Evolutionary conservation across 2,797 vertebrate genomes (phyloP).

Genomic region (Podarcis siculus): DNA sequence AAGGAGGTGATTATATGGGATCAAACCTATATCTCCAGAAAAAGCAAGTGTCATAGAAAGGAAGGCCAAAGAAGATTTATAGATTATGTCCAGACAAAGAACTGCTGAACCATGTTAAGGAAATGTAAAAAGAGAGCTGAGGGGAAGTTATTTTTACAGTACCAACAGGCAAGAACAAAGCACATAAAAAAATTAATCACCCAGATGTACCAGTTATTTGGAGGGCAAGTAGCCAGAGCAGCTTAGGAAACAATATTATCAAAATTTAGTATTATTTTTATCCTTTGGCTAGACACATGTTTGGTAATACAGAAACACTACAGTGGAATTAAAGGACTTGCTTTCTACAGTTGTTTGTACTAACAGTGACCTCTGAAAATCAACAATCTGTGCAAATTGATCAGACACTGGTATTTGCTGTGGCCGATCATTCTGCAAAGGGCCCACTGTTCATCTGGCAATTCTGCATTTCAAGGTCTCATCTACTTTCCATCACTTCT

Average conservation of each 20-base stretch:
- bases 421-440: background rate
- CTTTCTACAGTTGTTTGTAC: background rate
- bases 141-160: slow-evolving; percentile 2
- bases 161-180: slow-evolving; percentile 35
- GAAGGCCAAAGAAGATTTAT: slow-evolving; percentile 45
- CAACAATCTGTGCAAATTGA: background rate
- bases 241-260: slow-evolving; percentile 43
- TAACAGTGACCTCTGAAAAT: background rate
- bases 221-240: background rate
- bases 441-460: background rate
- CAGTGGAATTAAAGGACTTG: background rate
- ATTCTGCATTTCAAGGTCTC: background rate
- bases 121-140: slow-evolving; percentile 16
- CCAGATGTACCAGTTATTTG: slow-evolving; percentile 32
- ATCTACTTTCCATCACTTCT: accelerated
- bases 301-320: slow-evolving; percentile 28
- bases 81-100: slow-evolving; percentile 53
- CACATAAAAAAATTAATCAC: slow-evolving; percentile 8
- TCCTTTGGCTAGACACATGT: slow-evolving; percentile 43
- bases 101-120: background rate
- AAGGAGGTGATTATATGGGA: slow-evolving; percentile 39
- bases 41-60: slow-evolving; percentile 46
- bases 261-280: slow-evolving; percentile 35
- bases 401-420: accelerated
- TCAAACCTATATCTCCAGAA: slow-evolving; percentile 30